Base-by-base conservation (phyloP, 2,888 invertebrate genomes). In the Hyles lineata region DNA sequence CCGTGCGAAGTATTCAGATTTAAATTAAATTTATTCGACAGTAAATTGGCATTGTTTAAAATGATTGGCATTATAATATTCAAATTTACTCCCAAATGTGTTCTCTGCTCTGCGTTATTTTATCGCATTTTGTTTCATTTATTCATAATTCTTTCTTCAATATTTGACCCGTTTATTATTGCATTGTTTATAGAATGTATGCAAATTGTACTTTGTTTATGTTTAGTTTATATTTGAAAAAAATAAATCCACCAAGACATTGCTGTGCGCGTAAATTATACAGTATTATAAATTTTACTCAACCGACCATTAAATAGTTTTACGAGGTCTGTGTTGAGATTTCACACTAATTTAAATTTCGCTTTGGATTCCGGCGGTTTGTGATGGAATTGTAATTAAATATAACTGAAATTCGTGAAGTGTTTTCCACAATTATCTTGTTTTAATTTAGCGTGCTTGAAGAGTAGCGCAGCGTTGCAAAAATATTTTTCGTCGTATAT, bases 1-100 rank as follows among this genome's bases (percentile, higher is more conserved):
- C 67, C 25, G 17, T 7, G 67, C 67, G 67, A 67, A 67, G 15
- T 67, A 23, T 67, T 67, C 23, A 67, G 67, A 67, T 67, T 23
- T 67, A 17, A 7, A 17, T 43, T 23, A 1, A 67, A 43, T 63
- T 43, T 63, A 43, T 23, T 43, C 43, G 21, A 50, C 50, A 50
- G 5, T 67, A 50, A 43, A 67, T 50, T 15, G 67, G 25, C 19
- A 32, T 67, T 67, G 43, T 17, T 50, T 67, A 6, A 43, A 67
- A 50, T 63, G 43, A 21, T 63, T 63, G n/a, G 43, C 43, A 23
- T 62, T 6, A 32, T 32, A 32, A 19, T n/a, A 35, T 62, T 35
- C n/a, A n/a, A 1, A 19, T 32, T 35, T n/a, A 62, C 32, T 35
- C n/a, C 6, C 55, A 62, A 62, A 25, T 4, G 43, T 11, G n/a